These are phyloP conservation scores for Drosophila eugracilis DNA, from an alignment of 1,140 invertebrate genomes.

Conservation along the genomic window DNA sequence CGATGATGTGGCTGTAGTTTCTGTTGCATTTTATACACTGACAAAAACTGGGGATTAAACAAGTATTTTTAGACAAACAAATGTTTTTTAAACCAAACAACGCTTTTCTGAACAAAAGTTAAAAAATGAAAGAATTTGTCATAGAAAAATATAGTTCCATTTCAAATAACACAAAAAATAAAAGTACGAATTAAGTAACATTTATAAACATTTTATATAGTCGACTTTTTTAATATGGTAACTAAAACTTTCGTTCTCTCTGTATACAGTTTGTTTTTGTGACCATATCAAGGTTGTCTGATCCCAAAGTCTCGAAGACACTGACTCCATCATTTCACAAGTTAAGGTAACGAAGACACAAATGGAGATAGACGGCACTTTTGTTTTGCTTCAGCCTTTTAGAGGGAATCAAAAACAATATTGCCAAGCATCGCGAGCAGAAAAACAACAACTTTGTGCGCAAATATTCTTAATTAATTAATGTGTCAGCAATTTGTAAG, in stretches of 20 bases:
- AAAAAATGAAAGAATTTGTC: no score
- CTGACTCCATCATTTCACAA: constrained; percentile 61
- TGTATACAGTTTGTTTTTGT: neutral
- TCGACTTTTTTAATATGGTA: no score
- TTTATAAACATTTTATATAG: no score
- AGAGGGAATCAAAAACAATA: constrained; percentile 30
- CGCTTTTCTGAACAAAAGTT: no score
- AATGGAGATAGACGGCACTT: constrained; percentile 3
- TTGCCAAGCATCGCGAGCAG: constrained; percentile 9
- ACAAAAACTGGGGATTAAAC: neutral
- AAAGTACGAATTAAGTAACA: neutral
- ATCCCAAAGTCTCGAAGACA: constrained; percentile 31
- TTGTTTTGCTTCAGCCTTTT: constrained; percentile 13
- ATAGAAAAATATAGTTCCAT: no score
- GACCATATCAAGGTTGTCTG: constrained; percentile 61
- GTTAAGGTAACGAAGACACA: constrained; percentile 16
- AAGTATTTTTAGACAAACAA: neutral
- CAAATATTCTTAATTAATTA: constrained; percentile 68
- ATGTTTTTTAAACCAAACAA: neutral
- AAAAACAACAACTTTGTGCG: constrained; percentile 29
- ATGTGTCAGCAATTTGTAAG: constrained; percentile 46
- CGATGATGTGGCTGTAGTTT: neutral
- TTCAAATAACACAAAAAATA: no score
- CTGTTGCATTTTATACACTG: constrained; percentile 4
- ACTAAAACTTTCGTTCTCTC: no score